Percentiles rank a stretch among this genome's conserved stretches.
phyloP scores from a whole-genome alignment of 1,140 invertebrate species.

The Aphelinus certus region DNA sequence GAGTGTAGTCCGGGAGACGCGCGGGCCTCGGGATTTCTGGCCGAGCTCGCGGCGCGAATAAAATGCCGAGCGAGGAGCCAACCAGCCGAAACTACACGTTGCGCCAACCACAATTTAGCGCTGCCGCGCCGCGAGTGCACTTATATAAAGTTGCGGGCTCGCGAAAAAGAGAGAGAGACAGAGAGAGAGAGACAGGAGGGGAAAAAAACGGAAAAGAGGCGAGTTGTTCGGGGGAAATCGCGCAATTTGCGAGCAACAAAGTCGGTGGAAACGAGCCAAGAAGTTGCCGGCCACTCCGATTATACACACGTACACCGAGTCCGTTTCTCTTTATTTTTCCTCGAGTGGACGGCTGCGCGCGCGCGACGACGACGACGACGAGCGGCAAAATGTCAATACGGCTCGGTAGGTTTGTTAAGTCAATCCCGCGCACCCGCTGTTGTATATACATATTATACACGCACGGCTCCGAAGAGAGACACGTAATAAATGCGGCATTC shows the following conservation, averaged over 20 bases:
- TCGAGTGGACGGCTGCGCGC: background rate
- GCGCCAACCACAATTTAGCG: too few relatives aligned
- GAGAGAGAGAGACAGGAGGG: too few relatives aligned
- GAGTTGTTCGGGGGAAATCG: background rate
- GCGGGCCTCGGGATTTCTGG: too few relatives aligned
- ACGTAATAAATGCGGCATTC: background rate
- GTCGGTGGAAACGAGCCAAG: background rate
- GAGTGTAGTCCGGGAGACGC: too few relatives aligned
- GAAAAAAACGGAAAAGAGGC: too few relatives aligned
- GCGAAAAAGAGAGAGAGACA: background rate
- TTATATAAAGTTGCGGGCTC: background rate
- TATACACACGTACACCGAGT: background rate
- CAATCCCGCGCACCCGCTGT: constrained; percentile 6
- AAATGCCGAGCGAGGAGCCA: too few relatives aligned
- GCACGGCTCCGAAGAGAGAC: background rate
- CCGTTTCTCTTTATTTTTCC: background rate
- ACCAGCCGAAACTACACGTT: too few relatives aligned
- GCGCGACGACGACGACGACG: background rate
- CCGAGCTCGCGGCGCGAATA: too few relatives aligned
- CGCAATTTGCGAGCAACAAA: background rate
- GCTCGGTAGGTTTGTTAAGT: constrained; percentile 26
- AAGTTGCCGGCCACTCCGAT: background rate
- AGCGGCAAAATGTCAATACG: constrained; percentile 29
- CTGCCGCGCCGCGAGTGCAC: background rate
- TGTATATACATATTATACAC: too few relatives aligned